Percentiles rank a stretch among this genome's conserved stretches.
phyloP scores from a whole-genome alignment of 1,140 invertebrate genomes.

The Ylistrum balloti region DNA sequence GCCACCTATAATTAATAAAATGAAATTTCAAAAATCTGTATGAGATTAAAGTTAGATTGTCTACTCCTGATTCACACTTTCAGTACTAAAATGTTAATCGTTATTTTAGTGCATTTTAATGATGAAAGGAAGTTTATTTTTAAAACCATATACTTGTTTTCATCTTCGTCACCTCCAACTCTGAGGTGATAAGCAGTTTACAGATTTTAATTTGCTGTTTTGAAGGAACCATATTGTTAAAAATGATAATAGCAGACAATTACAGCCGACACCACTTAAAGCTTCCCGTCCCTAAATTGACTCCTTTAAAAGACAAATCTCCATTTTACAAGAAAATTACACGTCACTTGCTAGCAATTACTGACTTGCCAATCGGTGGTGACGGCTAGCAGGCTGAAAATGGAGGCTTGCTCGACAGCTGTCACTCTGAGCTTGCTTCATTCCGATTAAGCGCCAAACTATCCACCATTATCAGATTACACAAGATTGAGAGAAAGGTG shows the following conservation, averaged over 20 bases:
- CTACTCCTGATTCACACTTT: background rate
- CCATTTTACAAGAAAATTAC: conserved; percentile 56
- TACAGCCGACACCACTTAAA: background rate
- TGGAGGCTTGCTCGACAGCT: conserved; percentile 12
- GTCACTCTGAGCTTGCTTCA: conserved; percentile 14
- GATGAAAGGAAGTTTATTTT: background rate
- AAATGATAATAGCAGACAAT: background rate
- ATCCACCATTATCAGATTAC: conserved; percentile 44
- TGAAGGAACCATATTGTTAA: background rate
- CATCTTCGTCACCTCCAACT: background rate
- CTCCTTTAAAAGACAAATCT: conserved; percentile 49
- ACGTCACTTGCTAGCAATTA: conserved; percentile 50
- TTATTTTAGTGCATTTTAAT: background rate
- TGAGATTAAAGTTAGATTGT: background rate
- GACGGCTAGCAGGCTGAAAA: background rate
- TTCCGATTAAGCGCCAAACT: background rate
- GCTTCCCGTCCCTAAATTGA: conserved; percentile 42
- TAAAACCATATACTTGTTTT: conserved; percentile 12
- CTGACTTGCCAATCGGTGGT: background rate
- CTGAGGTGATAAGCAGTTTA: conserved; percentile 13
- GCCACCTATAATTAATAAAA: background rate
- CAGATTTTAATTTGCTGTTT: background rate
- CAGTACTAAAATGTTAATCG: background rate
- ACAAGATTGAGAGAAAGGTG: conserved; percentile 44
- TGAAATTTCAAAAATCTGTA: background rate